Percentiles rank a stretch among this genome's conserved stretches.
Evolutionary conservation across 2,797 vertebrate genomes (phyloP).

Genomic region (Trachops cirrhosus): DNA sequence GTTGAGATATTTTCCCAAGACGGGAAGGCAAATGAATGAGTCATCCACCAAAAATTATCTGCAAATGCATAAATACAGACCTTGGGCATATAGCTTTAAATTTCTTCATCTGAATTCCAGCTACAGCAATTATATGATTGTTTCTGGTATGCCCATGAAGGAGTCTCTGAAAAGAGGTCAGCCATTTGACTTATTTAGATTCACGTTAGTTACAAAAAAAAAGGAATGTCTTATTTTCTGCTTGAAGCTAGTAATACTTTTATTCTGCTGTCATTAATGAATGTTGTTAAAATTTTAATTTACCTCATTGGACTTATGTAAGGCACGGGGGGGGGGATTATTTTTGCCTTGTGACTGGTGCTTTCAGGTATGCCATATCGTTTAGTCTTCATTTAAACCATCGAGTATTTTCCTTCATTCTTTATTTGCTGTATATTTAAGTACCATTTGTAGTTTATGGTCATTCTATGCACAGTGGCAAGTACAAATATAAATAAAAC

Average conservation of each 20-base stretch:
- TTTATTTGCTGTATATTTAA: background rate
- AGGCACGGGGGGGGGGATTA: background rate
- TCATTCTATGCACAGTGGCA: background rate
- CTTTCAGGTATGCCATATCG: background rate
- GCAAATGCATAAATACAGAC: background rate
- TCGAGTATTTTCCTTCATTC: background rate
- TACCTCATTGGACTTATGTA: background rate
- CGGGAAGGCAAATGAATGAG: background rate
- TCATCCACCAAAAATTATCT: background rate
- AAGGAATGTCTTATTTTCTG: background rate
- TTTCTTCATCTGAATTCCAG: conserved; percentile 7
- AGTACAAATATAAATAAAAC: background rate
- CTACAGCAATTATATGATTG: background rate
- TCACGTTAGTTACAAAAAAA: background rate
- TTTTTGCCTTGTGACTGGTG: background rate
- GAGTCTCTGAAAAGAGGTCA: conserved; percentile 7
- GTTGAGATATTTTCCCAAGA: background rate
- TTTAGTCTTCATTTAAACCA: background rate
- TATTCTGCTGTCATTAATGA: background rate
- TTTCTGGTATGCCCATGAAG: background rate
- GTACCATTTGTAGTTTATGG: background rate
- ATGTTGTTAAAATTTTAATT: background rate
- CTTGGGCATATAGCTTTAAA: background rate
- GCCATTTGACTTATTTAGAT: background rate
- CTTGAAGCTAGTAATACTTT: background rate